Conservation (phyloP, 2,797 vertebrate species). For the Aphelocoma californica region DNA sequence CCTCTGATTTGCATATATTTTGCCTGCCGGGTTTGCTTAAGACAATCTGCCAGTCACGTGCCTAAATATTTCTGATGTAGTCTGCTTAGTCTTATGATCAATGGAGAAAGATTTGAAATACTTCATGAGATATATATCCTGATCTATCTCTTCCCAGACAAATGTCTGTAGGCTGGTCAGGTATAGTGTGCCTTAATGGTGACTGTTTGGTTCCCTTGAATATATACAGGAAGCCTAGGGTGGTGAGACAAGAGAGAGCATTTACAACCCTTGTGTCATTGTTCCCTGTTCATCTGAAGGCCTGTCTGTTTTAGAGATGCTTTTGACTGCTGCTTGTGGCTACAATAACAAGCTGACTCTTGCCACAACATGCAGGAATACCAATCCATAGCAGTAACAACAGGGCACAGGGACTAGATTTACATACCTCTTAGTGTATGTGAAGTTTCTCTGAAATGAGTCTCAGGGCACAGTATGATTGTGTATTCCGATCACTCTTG, state of each 20-base stretch:
- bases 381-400: not conserved
- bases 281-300: not conserved
- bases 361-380: not conserved
- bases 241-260: not conserved
- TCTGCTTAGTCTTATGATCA: not conserved
- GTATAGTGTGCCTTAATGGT: not conserved
- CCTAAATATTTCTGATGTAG: not conserved
- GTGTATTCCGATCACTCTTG: not conserved
- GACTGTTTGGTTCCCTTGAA: not conserved
- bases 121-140: not conserved
- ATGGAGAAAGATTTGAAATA: not conserved
- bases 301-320: not conserved
- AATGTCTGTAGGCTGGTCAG: not conserved
- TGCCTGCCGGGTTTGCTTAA: not conserved
- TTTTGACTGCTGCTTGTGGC: rapidly evolving
- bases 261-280: not conserved
- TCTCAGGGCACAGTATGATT: not conserved
- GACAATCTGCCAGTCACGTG: not conserved
- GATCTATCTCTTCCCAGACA: not conserved
- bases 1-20: not conserved
- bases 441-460: not conserved
- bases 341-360: not conserved
- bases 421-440: not conserved
- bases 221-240: not conserved
- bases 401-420: not conserved